Evolutionary conservation across 2,797 vertebrate genomes (phyloP), one percentile per base, ranked within the genome.

Genomic region (Arctocebus calabarensis): DNA sequence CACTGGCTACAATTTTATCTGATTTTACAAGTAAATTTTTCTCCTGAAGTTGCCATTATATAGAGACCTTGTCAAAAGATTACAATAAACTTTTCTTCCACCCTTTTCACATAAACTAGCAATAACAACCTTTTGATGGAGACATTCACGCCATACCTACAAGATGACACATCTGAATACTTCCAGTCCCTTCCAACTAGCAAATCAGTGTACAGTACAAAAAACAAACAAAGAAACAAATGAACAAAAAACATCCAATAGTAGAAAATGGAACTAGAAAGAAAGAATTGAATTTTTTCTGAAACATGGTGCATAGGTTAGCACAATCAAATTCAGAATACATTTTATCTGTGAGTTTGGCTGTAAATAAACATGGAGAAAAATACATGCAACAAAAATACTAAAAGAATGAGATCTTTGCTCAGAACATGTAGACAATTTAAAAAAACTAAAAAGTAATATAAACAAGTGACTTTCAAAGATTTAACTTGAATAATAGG

Each of bases 311-410:
- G 3, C 14, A 55, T 48, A 52, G 27, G 16, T 16, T 37, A 43
- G 78, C 22, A 37, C 88, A 19, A 85, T 17, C 55, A 93, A 88
- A 87, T 75, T 86, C 10, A 71, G n/a, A 8, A 93, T 95, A 62
- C 3, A 73, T 37, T 91, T 82, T 87, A 12, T 52, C 22, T 57
- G 7, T 73, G n/a, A 84, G 27, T 52, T 71, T 62, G 29, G 1
- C 12, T 61, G 14, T 64, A 57, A 71, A 16, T 59, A 74, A 48
- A 87, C 7, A 13, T 4, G 4, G 7, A 74, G 4, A 86, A 84
- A 81, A 40, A 87, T n/a, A 71, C 4, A 81, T 85, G 8, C 37
- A 91, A 59, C 9, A 20, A 32, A 59, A 27, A 17, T 22, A 61
- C 13, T 71, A 74, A 83, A 84, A 2, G 0, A 2, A 52, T 29